phyloP scores from a whole-genome alignment of 2,888 invertebrate species.

The Eueremaeus valkanovi region DNA sequence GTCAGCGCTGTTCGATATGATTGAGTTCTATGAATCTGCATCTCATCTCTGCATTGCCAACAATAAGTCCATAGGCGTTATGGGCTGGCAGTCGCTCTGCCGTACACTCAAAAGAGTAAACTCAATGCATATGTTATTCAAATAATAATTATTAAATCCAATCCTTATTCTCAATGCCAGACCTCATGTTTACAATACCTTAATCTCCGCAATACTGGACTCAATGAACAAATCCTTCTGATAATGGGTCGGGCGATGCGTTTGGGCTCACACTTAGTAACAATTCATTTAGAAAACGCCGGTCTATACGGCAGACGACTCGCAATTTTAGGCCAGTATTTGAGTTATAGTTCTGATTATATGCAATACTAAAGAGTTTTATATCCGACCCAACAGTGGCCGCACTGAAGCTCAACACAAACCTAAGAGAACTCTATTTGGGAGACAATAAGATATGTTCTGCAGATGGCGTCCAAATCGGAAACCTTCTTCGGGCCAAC shows the following conservation, averaged over 20 bases:
- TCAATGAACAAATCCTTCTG: slow-evolving; percentile 67
- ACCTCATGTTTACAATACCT: slow-evolving; percentile 66
- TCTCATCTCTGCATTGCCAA: slow-evolving; percentile 69
- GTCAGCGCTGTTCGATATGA: slow-evolving; percentile 80
- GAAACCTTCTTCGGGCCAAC: slow-evolving; percentile 69
- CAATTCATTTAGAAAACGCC: slow-evolving; percentile 73
- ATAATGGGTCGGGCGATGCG: slow-evolving; percentile 69
- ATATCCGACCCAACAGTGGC: slow-evolving; percentile 60
- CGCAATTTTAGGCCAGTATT: slow-evolving; percentile 65
- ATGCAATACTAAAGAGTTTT: not conserved
- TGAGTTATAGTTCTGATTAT: not conserved
- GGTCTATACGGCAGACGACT: slow-evolving; percentile 68
- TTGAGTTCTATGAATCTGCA: slow-evolving; percentile 85
- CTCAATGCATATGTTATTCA: not conserved
- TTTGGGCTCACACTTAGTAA: slow-evolving; percentile 65
- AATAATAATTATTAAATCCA: not conserved
- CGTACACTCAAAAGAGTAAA: slow-evolving; percentile 71
- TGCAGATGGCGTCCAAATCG: slow-evolving; percentile 72
- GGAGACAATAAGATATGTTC: slow-evolving; percentile 73
- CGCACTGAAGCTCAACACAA: slow-evolving; percentile 71
- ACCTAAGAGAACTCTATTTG: slow-evolving; percentile 71
- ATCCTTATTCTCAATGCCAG: slow-evolving; percentile 53
- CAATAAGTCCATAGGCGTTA: slow-evolving; percentile 67
- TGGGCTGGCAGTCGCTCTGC: slow-evolving; percentile 79
- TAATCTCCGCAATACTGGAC: slow-evolving; percentile 62